Percentiles rank a stretch among this genome's conserved stretches.
phyloP scores from a whole-genome alignment of 1,140 invertebrate genomes.

The Pachypsylla venusta region DNA sequence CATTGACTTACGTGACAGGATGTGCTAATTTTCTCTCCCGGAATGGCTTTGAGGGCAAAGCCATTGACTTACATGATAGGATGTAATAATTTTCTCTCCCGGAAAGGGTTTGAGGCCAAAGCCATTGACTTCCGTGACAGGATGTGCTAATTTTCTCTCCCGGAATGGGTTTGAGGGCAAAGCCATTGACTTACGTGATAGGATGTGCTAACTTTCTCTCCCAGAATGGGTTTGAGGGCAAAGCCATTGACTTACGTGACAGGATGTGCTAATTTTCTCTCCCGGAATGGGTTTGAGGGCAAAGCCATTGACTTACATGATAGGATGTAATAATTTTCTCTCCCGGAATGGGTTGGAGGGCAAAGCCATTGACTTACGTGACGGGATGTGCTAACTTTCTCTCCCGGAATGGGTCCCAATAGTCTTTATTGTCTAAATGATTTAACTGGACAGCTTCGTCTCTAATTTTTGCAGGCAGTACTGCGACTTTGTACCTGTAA shows the following conservation, averaged over 20 bases:
- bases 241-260: constrained; percentile 51
- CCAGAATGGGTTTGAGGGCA: constrained; percentile 48
- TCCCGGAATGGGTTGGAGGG: constrained; percentile 28
- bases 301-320: constrained; percentile 47
- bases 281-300: constrained; percentile 44
- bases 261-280: constrained; percentile 52
- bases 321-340: constrained; percentile 53
- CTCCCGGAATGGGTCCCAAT: constrained; percentile 52
- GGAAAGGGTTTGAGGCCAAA: too few species aligned
- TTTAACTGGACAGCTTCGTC: constrained; percentile 20
- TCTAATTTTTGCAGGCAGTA: constrained; percentile 27
- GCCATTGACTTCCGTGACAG: not conserved
- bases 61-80: too few species aligned
- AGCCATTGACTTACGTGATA: not conserved
- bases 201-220: constrained; percentile 56
- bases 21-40: too few species aligned
- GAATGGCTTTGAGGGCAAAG: too few species aligned
- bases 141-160: constrained; percentile 57
- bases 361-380: constrained; percentile 44
- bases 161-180: constrained; percentile 48
- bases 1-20: too few species aligned
- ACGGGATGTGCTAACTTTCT: constrained; percentile 56
- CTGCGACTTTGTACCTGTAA: constrained; percentile 46
- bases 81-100: too few species aligned
- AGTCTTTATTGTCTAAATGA: constrained; percentile 36